Evolutionary conservation across 2,888 invertebrate species (phyloP), one percentile per base, ranked within the genome.

Genomic region (Tanypteryx hageni): DNA sequence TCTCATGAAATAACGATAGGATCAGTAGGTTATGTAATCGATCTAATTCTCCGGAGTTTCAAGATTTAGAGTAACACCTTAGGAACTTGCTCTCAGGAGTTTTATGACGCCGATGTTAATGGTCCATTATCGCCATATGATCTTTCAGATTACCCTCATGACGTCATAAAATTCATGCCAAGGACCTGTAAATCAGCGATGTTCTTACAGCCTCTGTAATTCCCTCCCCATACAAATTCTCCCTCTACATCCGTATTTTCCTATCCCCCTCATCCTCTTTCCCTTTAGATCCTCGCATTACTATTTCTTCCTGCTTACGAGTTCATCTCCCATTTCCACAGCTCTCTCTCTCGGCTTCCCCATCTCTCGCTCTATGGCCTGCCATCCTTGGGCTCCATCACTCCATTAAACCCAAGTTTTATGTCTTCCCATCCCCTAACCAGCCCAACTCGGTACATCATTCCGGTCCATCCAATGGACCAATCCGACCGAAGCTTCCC

Each of bases 391-490:
- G 64, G 1, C 44, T 89, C 64, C 61, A 64, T 64, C 89, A 89
- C 89, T 89, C 89, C 89, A 89, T 89, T 89, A 89, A 89, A 64
- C 89, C 68, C 89, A 44, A 89, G 89, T 89, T 89, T 89, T 89
- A 89, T 89, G 89, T 64, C 89, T 61, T 61, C 64, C 64, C 89
- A 13, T 89, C 59, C 59, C 89, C 64, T 16, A 44, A n/a, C 61
- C 58, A 58, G 11, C 64, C n/a, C 14, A 61, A 57, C 89, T 44
- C 64, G 59, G 18, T 89, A 18, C 56, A 61, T 31, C 86, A 86
- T 59, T 22, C 86, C 61, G 59, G 31, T 59, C 59, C 61, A 9
- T 16, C 82, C n/a, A 11, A 16, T 8, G 27, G n/a, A n/a, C 83
- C 83, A 56, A 83, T 83, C 57, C 57, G 18, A n/a, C 83, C 83